Percentiles rank a stretch among this genome's conserved stretches.
phyloP scores from a whole-genome alignment of 2,797 vertebrate species.

The Decapterus maruadsi region DNA sequence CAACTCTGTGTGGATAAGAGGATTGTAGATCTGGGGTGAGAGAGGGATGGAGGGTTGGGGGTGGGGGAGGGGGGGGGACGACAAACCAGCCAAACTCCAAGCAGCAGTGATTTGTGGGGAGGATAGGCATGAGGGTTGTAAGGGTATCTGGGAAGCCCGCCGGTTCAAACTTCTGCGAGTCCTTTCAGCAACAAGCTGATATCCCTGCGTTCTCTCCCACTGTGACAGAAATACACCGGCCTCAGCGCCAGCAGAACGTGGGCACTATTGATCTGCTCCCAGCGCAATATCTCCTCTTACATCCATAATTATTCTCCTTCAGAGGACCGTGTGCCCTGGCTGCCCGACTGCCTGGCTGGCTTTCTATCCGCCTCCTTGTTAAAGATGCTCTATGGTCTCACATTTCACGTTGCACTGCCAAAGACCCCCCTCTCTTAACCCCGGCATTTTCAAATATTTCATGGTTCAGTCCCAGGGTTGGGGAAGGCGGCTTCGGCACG shows the following conservation, averaged over 20 bases:
- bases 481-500: conserved; percentile 72
- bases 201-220: conserved; percentile 74
- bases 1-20: conserved; percentile 78
- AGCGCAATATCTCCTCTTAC: conserved; percentile 81
- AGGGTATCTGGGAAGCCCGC: conserved; percentile 69
- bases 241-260: conserved; percentile 72
- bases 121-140: conserved; percentile 55
- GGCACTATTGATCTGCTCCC: conserved; percentile 81
- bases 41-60: not conserved
- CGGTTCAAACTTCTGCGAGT: conserved; percentile 72
- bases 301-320: conserved; percentile 82
- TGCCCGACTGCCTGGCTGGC: conserved; percentile 57
- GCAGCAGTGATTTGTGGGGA: conserved; percentile 68
- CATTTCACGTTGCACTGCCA: conserved; percentile 76
- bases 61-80: not conserved
- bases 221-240: conserved; percentile 77
- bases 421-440: conserved; percentile 76
- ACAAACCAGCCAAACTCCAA: conserved; percentile 58
- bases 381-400: conserved; percentile 78
- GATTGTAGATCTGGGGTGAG: conserved; percentile 60
- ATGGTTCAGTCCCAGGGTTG: conserved; percentile 81
- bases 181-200: conserved; percentile 75
- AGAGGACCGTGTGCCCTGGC: conserved; percentile 64
- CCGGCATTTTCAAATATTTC: conserved; percentile 82
- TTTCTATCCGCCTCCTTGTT: conserved; percentile 74